phyloP scores from a whole-genome alignment of 2,113 vertebrate genomes.

The Cololabis saira region DNA sequence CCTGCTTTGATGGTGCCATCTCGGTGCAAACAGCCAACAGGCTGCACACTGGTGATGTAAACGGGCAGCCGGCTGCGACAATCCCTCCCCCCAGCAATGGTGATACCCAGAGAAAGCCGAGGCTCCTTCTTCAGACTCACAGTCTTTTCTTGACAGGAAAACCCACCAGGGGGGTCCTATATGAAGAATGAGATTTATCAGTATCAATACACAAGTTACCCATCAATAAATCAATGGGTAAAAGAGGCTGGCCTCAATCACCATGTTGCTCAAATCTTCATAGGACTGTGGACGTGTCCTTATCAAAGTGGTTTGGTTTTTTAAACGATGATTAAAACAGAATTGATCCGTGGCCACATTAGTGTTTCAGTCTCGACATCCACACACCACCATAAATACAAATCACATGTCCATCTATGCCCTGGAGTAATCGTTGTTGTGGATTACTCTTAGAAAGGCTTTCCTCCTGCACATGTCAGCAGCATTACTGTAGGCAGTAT shows the following conservation, averaged over 20 bases:
- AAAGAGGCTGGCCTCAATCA: not conserved
- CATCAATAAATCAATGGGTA: not conserved
- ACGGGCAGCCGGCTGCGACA: conserved; percentile 89
- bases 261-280: not conserved
- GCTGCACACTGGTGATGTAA: conserved; percentile 93
- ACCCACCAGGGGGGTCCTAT: conserved; percentile 88
- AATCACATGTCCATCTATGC: no score
- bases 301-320: no score
- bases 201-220: not conserved
- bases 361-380: no score
- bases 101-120: conserved; percentile 91
- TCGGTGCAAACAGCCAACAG: conserved; percentile 89
- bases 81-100: conserved; percentile 91
- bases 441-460: no score
- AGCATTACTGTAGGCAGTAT: no score
- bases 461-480: no score
- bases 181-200: not conserved
- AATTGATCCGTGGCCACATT: no score
- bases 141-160: conserved; percentile 87
- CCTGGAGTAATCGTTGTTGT: no score
- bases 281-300: no score
- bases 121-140: conserved; percentile 91
- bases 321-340: no score
- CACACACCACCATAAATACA: no score
- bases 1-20: conserved; percentile 91